Base-by-base conservation (phyloP, 2,797 vertebrate species). In the Acanthurus lineatus region DNA sequence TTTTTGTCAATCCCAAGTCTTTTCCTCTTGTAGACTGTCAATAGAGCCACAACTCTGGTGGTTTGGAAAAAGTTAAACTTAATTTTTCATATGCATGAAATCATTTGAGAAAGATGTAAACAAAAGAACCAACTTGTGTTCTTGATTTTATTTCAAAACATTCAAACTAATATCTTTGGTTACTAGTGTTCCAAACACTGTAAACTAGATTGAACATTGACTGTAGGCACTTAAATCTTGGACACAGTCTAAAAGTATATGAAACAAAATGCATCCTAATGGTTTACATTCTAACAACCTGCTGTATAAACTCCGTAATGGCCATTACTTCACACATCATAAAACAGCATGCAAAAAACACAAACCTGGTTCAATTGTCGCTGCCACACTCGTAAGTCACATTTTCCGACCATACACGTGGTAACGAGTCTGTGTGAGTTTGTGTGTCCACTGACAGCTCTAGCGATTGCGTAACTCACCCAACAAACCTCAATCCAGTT, bases 381-480 rank as follows among this genome's bases (percentile, higher is more conserved):
- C 59, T 2, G 16, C 59, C 64, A 14, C 59, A 6, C 49, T n/a
- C 19, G 61, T 69, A 47, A 73, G 63, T 89, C 89, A 91, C 32
- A 86, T 84, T 91, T 92, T 92, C 91, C 87, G 0, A 79, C 53
- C 52, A 8, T 44, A 44, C 77, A 86, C 45, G 35, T 84, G 84
- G 56, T 40, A 85, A 76, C 38, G 0, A 57, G 44, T 42, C 32
- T 22, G 47, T 65, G 32, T 68, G 70, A 61, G 69, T 60, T 35
- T 52, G 32, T 73, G 10, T 76, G 78, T 88, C 82, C 74, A 86
- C 87, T 82, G 83, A 81, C 86, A 77, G 77, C 63, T 70, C 68
- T n/a, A 28, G 16, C 3, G 2, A 53, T 91, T 89, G 74, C 88
- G 81, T 84, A 91, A 86, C 69, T 76, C 64, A 63, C 42, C 67